phyloP scores from a whole-genome alignment of 2,797 vertebrate genomes.

The Tolypeutes matacus region DNA sequence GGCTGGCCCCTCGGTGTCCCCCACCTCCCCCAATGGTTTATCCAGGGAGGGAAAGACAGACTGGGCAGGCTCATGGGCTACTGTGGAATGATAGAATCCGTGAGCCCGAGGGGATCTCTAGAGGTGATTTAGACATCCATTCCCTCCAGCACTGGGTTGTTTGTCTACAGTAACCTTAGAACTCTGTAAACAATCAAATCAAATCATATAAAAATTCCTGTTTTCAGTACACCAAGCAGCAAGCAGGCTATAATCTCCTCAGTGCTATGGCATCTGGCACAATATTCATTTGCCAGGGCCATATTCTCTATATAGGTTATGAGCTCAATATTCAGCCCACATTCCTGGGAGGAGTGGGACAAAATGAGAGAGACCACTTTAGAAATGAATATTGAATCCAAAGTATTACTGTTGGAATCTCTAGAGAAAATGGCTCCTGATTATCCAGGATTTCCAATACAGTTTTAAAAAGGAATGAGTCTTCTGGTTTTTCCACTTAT shows the following conservation, averaged over 20 bases:
- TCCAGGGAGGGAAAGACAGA: not conserved
- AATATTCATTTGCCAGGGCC: not conserved
- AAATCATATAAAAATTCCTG: not conserved
- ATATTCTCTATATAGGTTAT: not conserved
- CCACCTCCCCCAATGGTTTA: not conserved
- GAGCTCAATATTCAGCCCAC: conserved; percentile 32
- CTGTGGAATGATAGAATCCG: not conserved
- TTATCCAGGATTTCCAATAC: conserved; percentile 64
- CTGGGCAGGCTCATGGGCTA: not conserved
- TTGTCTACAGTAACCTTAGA: not conserved
- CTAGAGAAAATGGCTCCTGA: conserved; percentile 75
- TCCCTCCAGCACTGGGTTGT: not conserved
- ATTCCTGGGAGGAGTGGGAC: not conserved
- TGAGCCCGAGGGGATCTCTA: not conserved
- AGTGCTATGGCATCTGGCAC: conserved; percentile 34
- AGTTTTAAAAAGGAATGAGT: conserved; percentile 68
- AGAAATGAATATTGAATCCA: conserved; percentile 60
- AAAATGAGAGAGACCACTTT: not conserved
- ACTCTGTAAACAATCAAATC: not conserved
- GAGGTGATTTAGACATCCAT: not conserved
- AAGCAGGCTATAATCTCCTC: not conserved
- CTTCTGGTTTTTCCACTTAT: conserved; percentile 56
- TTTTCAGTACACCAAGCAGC: not conserved
- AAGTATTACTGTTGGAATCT: conserved; percentile 72
- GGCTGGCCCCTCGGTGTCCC: not conserved